phyloP scores from a whole-genome alignment of 1,140 invertebrate species.

The Stratiolaelaps scimitus region DNA sequence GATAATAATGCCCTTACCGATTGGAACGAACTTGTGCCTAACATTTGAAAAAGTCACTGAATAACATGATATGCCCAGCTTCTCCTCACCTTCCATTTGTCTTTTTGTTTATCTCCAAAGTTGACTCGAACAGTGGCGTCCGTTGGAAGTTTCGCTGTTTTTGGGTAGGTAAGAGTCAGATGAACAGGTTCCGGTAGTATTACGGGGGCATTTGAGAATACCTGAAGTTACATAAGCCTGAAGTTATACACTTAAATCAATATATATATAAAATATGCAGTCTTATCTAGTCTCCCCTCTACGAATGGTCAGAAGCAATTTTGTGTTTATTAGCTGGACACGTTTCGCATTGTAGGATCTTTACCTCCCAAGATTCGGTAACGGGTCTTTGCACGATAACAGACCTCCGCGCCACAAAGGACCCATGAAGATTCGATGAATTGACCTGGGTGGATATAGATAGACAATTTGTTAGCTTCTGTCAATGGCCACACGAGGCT shows the following conservation, averaged over 20 bases:
- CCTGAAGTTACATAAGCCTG: no score
- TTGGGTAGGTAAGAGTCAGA: slow-evolving; percentile 35
- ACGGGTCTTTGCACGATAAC: slow-evolving; percentile 36
- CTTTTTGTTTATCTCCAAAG: slow-evolving; percentile 36
- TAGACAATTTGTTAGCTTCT: no score
- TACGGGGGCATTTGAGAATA: slow-evolving; percentile 9
- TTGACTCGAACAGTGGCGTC: slow-evolving; percentile 36
- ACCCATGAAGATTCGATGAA: slow-evolving; percentile 36
- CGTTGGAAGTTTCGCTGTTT: slow-evolving; percentile 35
- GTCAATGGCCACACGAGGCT: no score
- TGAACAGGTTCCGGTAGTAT: slow-evolving; percentile 32
- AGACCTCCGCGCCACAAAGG: slow-evolving; percentile 33
- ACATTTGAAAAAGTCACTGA: slow-evolving; percentile 13
- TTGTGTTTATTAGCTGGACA: no score
- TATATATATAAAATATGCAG: no score
- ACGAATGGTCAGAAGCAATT: slow-evolving; percentile 7
- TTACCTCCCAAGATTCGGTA: slow-evolving; percentile 35
- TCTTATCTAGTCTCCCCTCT: not conserved
- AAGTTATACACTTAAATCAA: no score
- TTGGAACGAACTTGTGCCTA: not conserved
- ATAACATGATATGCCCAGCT: slow-evolving; percentile 31
- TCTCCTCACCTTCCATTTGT: slow-evolving; percentile 36
- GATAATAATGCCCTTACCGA: not conserved
- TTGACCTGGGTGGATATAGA: slow-evolving; percentile 29
- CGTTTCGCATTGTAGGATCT: not conserved